Evolutionary conservation across 1,140 invertebrate species (phyloP).

Genomic region (Pteromalus puparum): DNA sequence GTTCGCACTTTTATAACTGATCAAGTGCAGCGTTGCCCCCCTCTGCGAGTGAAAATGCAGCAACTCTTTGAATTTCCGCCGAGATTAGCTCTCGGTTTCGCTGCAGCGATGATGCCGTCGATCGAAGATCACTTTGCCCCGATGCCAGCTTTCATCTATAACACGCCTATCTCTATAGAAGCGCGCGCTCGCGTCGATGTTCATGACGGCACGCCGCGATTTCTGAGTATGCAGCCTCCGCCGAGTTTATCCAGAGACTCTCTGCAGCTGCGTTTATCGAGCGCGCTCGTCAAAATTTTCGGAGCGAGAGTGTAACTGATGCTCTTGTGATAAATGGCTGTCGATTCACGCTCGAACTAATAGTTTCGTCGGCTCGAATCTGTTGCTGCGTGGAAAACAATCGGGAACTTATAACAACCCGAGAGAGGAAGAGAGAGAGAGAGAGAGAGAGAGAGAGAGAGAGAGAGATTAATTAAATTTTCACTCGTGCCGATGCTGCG

Average conservation of each 20-base stretch:
- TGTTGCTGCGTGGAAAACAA: background rate
- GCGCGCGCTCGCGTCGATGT: background rate
- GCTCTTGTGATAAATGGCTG: background rate
- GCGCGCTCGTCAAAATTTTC: background rate
- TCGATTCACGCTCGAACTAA: background rate
- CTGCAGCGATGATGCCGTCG: background rate
- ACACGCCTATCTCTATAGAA: background rate
- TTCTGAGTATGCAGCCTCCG: background rate
- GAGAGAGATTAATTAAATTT: background rate
- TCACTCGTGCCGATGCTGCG: background rate
- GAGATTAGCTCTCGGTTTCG: conserved; percentile 30
- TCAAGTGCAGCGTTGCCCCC: too few relatives aligned
- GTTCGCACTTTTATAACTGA: conserved; percentile 54
- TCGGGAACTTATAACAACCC: background rate
- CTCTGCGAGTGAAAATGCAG: background rate
- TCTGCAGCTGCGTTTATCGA: background rate
- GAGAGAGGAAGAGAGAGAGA: background rate
- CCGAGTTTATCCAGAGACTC: background rate
- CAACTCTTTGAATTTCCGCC: conserved; percentile 12
- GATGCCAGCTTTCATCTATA: background rate
- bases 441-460: background rate
- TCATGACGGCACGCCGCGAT: background rate
- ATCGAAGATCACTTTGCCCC: background rate
- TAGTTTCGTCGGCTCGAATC: background rate
- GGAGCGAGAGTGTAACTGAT: background rate